Conservation (phyloP, 2,113 vertebrate genomes). For the Indicator maculatus region DNA sequence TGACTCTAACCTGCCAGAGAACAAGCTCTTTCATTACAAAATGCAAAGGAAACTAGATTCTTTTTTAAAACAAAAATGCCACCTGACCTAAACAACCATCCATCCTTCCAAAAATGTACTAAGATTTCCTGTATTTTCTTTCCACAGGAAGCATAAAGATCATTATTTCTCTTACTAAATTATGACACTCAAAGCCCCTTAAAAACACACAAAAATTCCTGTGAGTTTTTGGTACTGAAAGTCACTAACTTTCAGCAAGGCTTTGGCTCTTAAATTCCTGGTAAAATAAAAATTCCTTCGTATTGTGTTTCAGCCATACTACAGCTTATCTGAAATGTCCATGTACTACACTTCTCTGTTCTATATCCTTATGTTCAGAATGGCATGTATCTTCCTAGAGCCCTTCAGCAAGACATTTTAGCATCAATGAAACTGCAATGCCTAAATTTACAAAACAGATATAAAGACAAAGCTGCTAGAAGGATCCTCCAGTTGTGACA, state of each 20-base stretch:
- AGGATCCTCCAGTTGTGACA: neutral
- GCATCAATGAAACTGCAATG: neutral
- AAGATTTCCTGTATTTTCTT: neutral
- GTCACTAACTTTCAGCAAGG: neutral
- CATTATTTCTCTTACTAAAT: neutral
- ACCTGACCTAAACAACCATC: neutral
- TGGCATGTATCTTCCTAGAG: neutral
- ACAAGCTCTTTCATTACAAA: neutral
- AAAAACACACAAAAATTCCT: neutral
- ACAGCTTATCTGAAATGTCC: neutral
- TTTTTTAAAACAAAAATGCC: neutral
- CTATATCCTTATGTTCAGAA: neutral
- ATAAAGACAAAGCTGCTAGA: neutral
- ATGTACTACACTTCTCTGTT: neutral
- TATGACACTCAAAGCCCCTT: neutral
- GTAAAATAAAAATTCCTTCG: neutral
- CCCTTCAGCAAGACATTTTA: neutral
- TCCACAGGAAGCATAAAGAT: neutral
- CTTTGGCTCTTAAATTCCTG: neutral
- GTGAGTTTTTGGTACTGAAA: neutral
- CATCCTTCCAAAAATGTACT: neutral
- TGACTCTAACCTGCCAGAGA: neutral
- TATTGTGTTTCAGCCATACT: neutral
- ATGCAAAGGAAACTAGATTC: neutral
- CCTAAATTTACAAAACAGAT: neutral